Evolutionary conservation across 2,113 vertebrate species (phyloP).

Genomic region (Phalacrocorax aristotelis): DNA sequence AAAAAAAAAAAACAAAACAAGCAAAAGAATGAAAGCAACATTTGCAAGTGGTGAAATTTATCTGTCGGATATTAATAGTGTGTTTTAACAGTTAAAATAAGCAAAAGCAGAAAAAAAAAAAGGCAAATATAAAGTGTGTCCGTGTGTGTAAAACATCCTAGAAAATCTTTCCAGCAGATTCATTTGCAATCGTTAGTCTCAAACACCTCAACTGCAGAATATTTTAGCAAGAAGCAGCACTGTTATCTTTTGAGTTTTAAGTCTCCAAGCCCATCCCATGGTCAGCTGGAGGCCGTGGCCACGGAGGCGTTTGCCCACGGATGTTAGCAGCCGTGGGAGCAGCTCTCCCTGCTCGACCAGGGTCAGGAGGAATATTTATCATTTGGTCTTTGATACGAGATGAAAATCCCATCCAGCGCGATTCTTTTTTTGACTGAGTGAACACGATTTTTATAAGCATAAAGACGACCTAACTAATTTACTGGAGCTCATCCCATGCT

Average conservation of each 20-base stretch:
- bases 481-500: not conserved
- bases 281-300: not conserved
- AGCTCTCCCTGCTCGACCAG: not conserved
- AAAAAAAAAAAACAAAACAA: not conserved
- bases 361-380: not conserved
- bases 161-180: not conserved
- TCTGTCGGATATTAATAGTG: not conserved
- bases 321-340: accelerated
- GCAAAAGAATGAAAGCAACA: not conserved
- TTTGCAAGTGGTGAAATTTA: not conserved
- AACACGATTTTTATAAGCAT: not conserved
- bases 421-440: not conserved
- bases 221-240: not conserved
- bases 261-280: not conserved
- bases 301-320: accelerated
- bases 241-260: not conserved
- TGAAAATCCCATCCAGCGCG: not conserved
- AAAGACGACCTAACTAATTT: not conserved
- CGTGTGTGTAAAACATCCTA: not conserved
- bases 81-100: not conserved
- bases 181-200: not conserved
- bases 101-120: not conserved
- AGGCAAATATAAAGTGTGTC: not conserved
- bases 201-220: too few relatives aligned
- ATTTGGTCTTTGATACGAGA: not conserved